Conservation (phyloP, 2,797 vertebrate species). For the Ciconia nigra region DNA sequence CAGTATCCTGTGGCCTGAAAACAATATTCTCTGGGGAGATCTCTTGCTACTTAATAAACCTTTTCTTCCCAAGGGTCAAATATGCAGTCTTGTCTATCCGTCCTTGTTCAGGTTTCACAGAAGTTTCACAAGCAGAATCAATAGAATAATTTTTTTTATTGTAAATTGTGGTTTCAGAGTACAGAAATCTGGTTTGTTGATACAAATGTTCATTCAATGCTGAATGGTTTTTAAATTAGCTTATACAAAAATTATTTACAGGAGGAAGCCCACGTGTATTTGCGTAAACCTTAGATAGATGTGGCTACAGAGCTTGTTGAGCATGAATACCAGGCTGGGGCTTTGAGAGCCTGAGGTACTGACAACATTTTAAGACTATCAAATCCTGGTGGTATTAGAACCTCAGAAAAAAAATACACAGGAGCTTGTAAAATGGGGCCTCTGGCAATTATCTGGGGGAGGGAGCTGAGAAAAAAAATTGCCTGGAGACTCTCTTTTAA, state of each 20-base stretch:
- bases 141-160: not conserved
- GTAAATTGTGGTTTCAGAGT: not conserved
- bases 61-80: not conserved
- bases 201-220: not conserved
- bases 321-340: not conserved
- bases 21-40: not conserved
- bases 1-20: not conserved
- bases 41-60: not conserved
- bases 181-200: not conserved
- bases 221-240: slow-evolving; percentile 16
- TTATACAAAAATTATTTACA: slow-evolving; percentile 6
- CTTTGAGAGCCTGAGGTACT: not conserved
- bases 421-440: not conserved
- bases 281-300: not conserved
- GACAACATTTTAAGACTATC: not conserved
- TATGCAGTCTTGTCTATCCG: not conserved
- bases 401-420: not conserved
- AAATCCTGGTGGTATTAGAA: not conserved
- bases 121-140: not conserved
- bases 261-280: not conserved
- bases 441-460: not conserved
- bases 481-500: not conserved
- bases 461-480: not conserved
- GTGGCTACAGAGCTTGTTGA: not conserved
- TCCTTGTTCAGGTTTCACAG: not conserved